Evolutionary conservation across 1,140 invertebrate species (phyloP).

Genomic region (Coelopa frigida): DNA sequence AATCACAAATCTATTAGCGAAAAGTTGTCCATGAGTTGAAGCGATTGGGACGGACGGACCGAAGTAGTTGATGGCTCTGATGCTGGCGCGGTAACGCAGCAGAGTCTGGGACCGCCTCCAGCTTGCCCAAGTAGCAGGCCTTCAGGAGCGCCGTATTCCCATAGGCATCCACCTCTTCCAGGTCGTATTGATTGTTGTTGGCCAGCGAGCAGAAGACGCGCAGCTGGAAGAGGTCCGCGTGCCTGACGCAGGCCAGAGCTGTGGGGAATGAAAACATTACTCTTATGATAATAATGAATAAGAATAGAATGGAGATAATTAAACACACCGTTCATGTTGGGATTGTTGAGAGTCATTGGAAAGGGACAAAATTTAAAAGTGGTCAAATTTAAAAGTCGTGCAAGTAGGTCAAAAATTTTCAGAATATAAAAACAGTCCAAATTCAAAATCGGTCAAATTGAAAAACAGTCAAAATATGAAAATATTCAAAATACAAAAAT

Average conservation of each 20-base stretch:
- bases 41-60: conserved; percentile 6
- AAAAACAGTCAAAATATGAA: no score
- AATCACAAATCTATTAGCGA: conserved; percentile 5
- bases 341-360: no score
- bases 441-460: no score
- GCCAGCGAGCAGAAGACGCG: conserved; percentile 25
- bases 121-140: conserved; percentile 31
- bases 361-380: no score
- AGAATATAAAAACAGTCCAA: no score
- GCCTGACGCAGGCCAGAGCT: conserved; percentile 26
- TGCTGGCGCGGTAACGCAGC: conserved; percentile 24
- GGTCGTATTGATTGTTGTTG: conserved; percentile 13
- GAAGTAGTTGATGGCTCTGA: conserved; percentile 32
- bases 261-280: no score
- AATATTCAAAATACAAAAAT: no score
- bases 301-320: no score
- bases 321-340: no score
- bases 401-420: no score
- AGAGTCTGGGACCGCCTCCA: conserved; percentile 24
- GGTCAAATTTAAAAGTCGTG: no score
- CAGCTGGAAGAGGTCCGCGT: conserved; percentile 24
- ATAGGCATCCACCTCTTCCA: conserved; percentile 31
- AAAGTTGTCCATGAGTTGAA: not conserved
- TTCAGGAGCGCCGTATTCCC: conserved; percentile 38
- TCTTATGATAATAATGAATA: no score